A percentile compares a stretch with the other conserved stretches of the same genome.
Conservation (phyloP, 2,888 invertebrate species). For the Oscheius myriophilus region DNA sequence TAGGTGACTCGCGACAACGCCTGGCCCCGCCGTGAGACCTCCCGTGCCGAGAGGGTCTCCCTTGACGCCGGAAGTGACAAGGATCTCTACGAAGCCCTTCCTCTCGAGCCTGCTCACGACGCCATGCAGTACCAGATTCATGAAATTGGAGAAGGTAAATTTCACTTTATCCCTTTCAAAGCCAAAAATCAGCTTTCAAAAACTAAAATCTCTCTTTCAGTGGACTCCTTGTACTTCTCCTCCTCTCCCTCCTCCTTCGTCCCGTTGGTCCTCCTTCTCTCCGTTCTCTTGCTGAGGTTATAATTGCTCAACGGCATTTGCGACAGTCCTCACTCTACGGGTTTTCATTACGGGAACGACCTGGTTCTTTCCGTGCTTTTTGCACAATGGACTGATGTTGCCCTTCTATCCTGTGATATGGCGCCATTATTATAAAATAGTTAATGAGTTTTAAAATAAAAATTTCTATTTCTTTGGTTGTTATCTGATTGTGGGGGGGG, state of each 20-base stretch:
- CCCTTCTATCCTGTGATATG: not conserved
- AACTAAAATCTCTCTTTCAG: constrained; percentile 12
- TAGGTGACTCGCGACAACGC: constrained; percentile 29
- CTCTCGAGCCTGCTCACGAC: constrained; percentile 30
- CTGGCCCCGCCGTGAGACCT: constrained; percentile 35
- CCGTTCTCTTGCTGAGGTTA: constrained; percentile 19
- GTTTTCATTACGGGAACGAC: constrained; percentile 6
- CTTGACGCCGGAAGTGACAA: constrained; percentile 46
- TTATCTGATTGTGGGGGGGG: no score
- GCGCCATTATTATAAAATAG: not conserved
- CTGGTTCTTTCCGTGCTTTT: constrained; percentile 16
- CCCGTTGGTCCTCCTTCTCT: constrained; percentile 1
- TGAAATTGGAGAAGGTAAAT: constrained; percentile 56
- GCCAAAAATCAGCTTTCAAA: not conserved
- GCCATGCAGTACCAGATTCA: constrained; percentile 52
- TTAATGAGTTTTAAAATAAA: constrained; percentile 1
- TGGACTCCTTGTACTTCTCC: constrained; percentile 21
- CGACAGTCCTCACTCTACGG: constrained; percentile 4
- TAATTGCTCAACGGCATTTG: not conserved
- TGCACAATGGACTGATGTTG: constrained; percentile 1
- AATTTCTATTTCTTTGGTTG: constrained; percentile 3
- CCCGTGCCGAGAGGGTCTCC: constrained; percentile 41
- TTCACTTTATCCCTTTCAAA: no score
- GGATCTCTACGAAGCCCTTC: constrained; percentile 36
- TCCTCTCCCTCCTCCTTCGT: not conserved